Evolutionary conservation across 1,140 invertebrate genomes (phyloP), one percentile per base, ranked within the genome.

Genomic region (Carcinoscorpius rotundicauda): DNA sequence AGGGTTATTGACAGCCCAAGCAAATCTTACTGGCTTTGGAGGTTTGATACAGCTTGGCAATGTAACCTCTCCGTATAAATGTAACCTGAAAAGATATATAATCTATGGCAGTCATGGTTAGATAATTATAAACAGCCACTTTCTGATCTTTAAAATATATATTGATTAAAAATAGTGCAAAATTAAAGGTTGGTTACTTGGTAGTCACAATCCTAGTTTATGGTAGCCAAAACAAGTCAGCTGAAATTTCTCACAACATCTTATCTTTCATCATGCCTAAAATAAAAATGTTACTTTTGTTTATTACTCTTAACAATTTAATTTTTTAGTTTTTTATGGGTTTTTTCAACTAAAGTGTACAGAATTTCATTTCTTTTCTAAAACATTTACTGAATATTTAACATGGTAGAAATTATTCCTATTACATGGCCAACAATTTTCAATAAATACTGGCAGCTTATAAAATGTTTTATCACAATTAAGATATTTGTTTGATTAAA

Each of bases 1-100:
- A 52, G 66, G 63, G 60, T 65, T 65, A n/a, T 56, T 62, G 11
- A 65, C 64, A 60, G 63, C 59, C 66, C 66, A 68, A 52, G 65
- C 29, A 49, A 68, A 56, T 56, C 60, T 50, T 0, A 68, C 5
- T 48, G n/a, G 11, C 51, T 65, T 64, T n/a, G 49, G 49, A 49
- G 51, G 52, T 6, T 51, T 56, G 8, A 55, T 60, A 48, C 66
- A 68, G 9, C 65, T 64, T 10, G 66, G 66, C 4, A 68, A 9
- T 50, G 53, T 59, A 6, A 68, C 11, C 4, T 65, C 61, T 51
- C 63, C 66, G 51, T 64, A 49, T 10, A 68, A 56, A 3, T 49
- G 62, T 29, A 68, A 57, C 61, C 66, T 68, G 49, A 49, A 51
- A 60, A 10, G 55, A 5, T 10, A 29, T 57, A 57, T 11, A 6